Conservation (phyloP, 2,113 vertebrate genomes). For the Poecile atricapillus region DNA sequence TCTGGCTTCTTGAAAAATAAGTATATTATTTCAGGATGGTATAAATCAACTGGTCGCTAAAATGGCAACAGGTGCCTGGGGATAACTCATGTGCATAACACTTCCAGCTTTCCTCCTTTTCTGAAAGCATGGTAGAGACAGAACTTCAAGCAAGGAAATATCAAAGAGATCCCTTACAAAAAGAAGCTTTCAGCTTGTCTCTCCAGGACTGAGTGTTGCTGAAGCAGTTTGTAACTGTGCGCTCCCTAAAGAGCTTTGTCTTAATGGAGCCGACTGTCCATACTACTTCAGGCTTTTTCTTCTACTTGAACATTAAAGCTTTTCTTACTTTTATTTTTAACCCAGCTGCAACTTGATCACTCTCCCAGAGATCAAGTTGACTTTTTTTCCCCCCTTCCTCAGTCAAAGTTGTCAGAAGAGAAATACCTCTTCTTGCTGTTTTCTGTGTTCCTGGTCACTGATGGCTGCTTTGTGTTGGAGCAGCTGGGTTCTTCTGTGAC, state of each 20-base stretch:
- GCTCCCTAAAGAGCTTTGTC: conserved; percentile 6
- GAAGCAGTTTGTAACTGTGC: background rate
- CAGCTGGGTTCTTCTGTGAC: background rate
- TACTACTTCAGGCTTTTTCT: background rate
- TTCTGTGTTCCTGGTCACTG: background rate
- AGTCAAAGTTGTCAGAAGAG: background rate
- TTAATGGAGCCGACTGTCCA: conserved; percentile 15
- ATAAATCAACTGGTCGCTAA: conserved; percentile 43
- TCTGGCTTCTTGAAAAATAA: background rate
- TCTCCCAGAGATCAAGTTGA: background rate
- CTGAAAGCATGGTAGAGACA: background rate
- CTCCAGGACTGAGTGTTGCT: background rate
- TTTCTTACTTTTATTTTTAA: conserved; percentile 27
- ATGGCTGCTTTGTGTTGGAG: background rate
- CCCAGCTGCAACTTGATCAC: conserved; percentile 7
- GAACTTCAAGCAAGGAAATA: background rate
- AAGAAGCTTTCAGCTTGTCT: conserved; percentile 2
- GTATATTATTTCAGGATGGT: conserved; percentile 27
- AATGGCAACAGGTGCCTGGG: background rate
- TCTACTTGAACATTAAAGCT: background rate
- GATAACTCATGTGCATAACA: background rate
- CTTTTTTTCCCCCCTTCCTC: background rate
- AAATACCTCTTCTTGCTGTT: conserved; percentile 2
- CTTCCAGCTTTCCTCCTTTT: background rate
- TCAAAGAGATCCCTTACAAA: background rate